These are phyloP conservation scores for Sarotherodon lohbergeri DNA, from an alignment of 2,113 vertebrate genomes.

Conservation along the genomic window DNA sequence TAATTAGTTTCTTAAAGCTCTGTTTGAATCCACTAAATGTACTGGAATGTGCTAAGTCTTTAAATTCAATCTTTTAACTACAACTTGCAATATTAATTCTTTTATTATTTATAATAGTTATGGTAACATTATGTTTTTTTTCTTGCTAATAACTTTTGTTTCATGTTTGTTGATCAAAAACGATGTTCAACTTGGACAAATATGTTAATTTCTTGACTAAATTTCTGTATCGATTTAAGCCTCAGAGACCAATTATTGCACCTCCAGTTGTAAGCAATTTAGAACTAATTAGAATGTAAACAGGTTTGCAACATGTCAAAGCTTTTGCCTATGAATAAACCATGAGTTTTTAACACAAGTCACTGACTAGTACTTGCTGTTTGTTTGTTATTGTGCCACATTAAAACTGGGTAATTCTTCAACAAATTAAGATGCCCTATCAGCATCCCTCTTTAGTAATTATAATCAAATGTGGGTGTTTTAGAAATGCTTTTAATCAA, in stretches of 20 bases:
- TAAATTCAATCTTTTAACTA: neutral
- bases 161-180: neutral
- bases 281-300: neutral
- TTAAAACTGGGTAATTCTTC: neutral
- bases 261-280: neutral
- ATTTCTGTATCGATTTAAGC: neutral
- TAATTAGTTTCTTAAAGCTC: neutral
- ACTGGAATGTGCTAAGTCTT: neutral
- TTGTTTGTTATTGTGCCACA: neutral
- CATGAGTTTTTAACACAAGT: neutral
- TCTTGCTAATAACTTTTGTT: neutral
- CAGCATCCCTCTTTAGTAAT: neutral
- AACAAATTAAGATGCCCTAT: neutral
- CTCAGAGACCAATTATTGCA: neutral
- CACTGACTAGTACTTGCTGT: neutral
- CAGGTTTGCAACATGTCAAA: neutral
- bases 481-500: neutral
- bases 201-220: rapidly evolving
- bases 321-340: conserved; percentile 13
- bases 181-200: rapidly evolving
- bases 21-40: rapidly evolving
- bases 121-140: neutral
- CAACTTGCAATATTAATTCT: neutral
- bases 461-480: neutral
- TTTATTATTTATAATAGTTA: neutral